These are phyloP conservation scores for Peromyscus polionotus DNA, from an alignment of 2,113 vertebrate species.

Conservation along the genomic window DNA sequence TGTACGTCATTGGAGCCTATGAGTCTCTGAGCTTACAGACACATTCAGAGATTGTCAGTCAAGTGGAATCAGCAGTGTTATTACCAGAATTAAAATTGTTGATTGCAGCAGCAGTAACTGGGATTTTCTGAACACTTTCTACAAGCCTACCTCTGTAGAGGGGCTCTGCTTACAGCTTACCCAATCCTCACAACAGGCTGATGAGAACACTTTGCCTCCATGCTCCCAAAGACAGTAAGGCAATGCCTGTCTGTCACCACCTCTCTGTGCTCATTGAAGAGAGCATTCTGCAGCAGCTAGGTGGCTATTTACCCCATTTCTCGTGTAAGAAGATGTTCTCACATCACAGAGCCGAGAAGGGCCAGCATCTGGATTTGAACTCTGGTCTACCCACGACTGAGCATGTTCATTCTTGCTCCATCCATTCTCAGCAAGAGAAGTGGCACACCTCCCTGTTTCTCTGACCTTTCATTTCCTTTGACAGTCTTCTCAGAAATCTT, in stretches of 20 bases:
- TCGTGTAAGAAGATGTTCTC: neutral
- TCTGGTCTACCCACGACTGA: neutral
- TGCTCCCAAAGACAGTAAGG: neutral
- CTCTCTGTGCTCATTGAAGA: neutral
- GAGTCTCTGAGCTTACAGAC: conserved; percentile 27
- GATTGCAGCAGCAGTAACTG: neutral
- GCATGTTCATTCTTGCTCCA: neutral
- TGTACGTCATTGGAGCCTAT: neutral
- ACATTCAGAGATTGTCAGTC: conserved; percentile 35
- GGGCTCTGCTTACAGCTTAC: neutral
- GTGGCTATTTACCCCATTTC: neutral
- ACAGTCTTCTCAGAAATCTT: neutral
- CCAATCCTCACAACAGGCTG: neutral
- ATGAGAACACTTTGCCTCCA: neutral
- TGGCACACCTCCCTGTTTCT: neutral
- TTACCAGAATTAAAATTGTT: conserved; percentile 47
- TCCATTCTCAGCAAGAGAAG: neutral
- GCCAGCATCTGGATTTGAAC: neutral
- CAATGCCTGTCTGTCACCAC: neutral
- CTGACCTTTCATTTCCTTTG: neutral
- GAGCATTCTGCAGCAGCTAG: neutral
- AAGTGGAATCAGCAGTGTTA: conserved; percentile 13
- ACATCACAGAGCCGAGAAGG: neutral
- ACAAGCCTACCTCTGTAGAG: neutral
- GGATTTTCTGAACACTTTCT: neutral